Percentiles rank a stretch among this genome's conserved stretches.
phyloP scores from a whole-genome alignment of 2,797 vertebrate species.

The Takifugu ocellatus region DNA sequence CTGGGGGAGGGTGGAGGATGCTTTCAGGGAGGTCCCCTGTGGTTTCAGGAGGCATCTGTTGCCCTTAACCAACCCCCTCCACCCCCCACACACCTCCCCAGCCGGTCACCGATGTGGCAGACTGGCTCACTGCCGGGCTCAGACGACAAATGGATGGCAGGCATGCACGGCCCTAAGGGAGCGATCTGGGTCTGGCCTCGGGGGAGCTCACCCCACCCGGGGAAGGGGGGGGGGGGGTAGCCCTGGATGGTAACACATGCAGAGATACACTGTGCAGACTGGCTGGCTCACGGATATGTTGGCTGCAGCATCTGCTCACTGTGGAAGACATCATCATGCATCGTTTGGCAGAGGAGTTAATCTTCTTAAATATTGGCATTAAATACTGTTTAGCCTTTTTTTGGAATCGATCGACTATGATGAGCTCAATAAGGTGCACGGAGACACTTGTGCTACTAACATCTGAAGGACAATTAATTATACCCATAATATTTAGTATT shows the following conservation, averaged over 20 bases:
- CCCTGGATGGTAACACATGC: conserved; percentile 40
- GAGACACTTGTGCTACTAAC: no score
- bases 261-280: conserved; percentile 32
- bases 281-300: conserved; percentile 49
- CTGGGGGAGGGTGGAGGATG: conserved; percentile 68
- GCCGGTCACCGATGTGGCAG: conserved; percentile 49
- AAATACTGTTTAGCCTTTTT: no score
- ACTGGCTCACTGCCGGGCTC: conserved; percentile 36
- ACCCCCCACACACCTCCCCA: conserved; percentile 71
- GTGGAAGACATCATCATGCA: background rate
- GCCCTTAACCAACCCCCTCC: conserved; percentile 2
- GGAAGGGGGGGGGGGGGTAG: conserved; percentile 28
- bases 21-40: conserved; percentile 83
- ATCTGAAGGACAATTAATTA: no score
- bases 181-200: conserved; percentile 51
- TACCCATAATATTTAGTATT: no score
- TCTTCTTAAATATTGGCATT: no score
- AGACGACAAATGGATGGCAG: conserved; percentile 50
- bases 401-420: no score
- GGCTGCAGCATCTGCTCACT: conserved; percentile 60
- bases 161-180: conserved; percentile 41
- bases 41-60: conserved; percentile 89
- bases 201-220: conserved; percentile 48
- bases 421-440: no score
- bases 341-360: no score